Evolutionary conservation across 35 echinoderm and acorn worm genomes (phyloP).

Genomic region (Heliocidaris erythrogramma): DNA sequence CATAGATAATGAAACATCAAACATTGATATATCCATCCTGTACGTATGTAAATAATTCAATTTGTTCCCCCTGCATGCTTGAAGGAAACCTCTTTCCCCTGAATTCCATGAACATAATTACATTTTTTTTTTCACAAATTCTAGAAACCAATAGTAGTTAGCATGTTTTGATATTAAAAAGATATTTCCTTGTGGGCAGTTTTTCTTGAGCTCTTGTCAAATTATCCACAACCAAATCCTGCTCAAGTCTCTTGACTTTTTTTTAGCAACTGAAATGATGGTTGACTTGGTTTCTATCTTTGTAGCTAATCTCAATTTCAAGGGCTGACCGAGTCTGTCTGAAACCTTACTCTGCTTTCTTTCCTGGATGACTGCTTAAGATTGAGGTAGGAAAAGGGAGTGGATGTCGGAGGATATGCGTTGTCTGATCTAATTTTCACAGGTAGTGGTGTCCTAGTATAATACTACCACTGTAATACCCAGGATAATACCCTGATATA

Average conservation of each 20-base stretch:
- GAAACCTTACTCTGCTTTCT: not conserved
- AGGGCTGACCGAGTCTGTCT: not conserved
- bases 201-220: not conserved
- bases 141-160: no score
- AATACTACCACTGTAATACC: not conserved
- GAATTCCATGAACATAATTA: no score
- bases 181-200: no score
- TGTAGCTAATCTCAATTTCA: not conserved
- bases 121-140: no score
- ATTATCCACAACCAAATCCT: not conserved
- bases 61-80: no score
- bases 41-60: no score
- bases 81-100: no score
- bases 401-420: not conserved
- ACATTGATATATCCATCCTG: no score
- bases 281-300: not conserved
- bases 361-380: not conserved
- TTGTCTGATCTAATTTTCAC: constrained; percentile 12
- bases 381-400: not conserved
- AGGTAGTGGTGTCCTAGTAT: not conserved
- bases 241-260: not conserved
- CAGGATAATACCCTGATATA: not conserved
- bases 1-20: no score
- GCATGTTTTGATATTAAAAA: no score
- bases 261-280: not conserved